Percentiles rank a stretch among this genome's conserved stretches.
Conservation (phyloP, 2,113 vertebrate species). For the Puntigrus tetrazona region DNA sequence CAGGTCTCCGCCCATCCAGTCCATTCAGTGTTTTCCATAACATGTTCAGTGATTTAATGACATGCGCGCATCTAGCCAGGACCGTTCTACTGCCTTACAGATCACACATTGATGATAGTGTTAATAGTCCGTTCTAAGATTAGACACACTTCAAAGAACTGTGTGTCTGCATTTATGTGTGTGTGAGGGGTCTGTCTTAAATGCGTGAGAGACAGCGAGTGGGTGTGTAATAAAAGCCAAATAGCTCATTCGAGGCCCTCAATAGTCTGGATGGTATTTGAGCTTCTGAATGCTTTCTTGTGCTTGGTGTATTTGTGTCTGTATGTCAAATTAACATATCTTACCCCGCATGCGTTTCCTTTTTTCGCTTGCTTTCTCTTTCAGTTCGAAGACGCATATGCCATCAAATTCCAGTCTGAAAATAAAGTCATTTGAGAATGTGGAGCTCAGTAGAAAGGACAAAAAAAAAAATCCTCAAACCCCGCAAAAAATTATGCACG, state of each 20-base stretch:
- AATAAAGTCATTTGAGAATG: background rate
- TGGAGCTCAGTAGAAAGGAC: background rate
- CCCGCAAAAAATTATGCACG: background rate
- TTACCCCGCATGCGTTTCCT: background rate
- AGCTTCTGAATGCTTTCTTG: slow-evolving; percentile 42
- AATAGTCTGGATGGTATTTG: slow-evolving; percentile 38
- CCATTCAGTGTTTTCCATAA: slow-evolving; percentile 60
- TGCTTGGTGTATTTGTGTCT: slow-evolving; percentile 51
- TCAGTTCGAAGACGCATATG: background rate
- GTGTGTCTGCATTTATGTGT: slow-evolving; percentile 32
- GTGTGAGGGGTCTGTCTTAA: slow-evolving; percentile 10
- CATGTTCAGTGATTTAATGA: slow-evolving; percentile 67
- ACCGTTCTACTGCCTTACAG: slow-evolving; percentile 53
- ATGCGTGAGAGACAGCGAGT: slow-evolving; percentile 48
- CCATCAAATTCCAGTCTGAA: background rate
- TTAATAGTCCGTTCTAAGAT: slow-evolving; percentile 65
- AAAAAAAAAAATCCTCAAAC: background rate
- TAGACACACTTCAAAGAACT: slow-evolving; percentile 54
- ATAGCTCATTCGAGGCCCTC: slow-evolving; percentile 41
- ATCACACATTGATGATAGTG: slow-evolving; percentile 46
- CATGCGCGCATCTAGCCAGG: slow-evolving; percentile 64
- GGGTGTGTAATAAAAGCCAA: slow-evolving; percentile 45
- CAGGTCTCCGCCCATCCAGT: slow-evolving; percentile 56
- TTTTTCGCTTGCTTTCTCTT: background rate
- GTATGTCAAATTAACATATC: slow-evolving; percentile 53